Percentiles rank a stretch among this genome's conserved stretches.
Evolutionary conservation across 2,888 invertebrate species (phyloP).

Genomic region (Endotricha flammealis): DNA sequence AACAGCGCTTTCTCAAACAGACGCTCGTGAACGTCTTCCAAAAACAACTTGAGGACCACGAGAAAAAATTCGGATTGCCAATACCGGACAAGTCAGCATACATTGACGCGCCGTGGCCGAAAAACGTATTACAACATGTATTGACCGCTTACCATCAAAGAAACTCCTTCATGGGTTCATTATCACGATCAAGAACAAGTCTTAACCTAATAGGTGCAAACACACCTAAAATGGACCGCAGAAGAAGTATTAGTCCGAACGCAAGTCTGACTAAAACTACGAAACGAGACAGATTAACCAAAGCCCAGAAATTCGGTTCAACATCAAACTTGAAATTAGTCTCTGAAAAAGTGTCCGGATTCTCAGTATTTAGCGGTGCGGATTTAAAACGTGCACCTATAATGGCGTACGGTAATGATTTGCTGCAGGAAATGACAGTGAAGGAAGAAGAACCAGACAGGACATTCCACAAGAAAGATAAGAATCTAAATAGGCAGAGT

Average conservation of each 20-base stretch:
- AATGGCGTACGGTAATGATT: slow-evolving; percentile 54
- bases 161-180: slow-evolving; percentile 70
- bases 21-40: slow-evolving; percentile 50
- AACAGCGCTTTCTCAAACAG: slow-evolving; percentile 43
- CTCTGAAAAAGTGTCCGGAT: slow-evolving; percentile 64
- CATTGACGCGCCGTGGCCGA: slow-evolving; percentile 62
- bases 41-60: slow-evolving; percentile 65
- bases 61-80: slow-evolving; percentile 58
- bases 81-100: slow-evolving; percentile 50
- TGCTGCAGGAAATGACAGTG: slow-evolving; percentile 3
- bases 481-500: slow-evolving; percentile 49
- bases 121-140: slow-evolving; percentile 63
- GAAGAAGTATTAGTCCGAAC: slow-evolving; percentile 53
- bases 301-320: slow-evolving; percentile 53
- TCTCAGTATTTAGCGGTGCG: slow-evolving; percentile 54
- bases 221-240: slow-evolving; percentile 49
- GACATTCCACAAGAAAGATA: slow-evolving; percentile 33
- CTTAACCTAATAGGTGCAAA: slow-evolving; percentile 56
- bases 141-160: slow-evolving; percentile 57
- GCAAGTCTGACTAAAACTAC: slow-evolving; percentile 33
- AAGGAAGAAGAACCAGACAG: slow-evolving; percentile 36
- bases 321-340: slow-evolving; percentile 62
- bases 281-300: slow-evolving; percentile 47
- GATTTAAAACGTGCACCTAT: slow-evolving; percentile 54
- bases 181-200: slow-evolving; percentile 77